Base-by-base conservation (phyloP, 1,140 invertebrate species). In the Nymphalis io region DNA sequence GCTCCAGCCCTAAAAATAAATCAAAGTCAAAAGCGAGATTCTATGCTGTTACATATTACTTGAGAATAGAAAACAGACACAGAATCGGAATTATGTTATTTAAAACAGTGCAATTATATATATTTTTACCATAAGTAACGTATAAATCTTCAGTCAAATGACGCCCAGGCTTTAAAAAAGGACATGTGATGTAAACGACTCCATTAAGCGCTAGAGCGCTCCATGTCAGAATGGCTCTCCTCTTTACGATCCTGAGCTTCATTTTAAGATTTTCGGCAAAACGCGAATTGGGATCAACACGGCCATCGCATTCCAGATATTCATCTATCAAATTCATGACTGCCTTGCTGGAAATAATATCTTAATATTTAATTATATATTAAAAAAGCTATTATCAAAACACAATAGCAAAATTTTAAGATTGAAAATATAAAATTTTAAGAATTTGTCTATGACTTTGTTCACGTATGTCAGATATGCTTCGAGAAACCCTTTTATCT, bases 211-310 rank as follows among this genome's bases (percentile, higher is more conserved):
- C 74, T 13, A 87, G 70, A 4, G 72, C 60, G 1, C 74, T 8
- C 86, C 86, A 87, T 57, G 80, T 83, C 1, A 73, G 66, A 0
- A 81, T 73, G 2, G 78, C 81, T 21, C 83, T 66, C 23, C 72
- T 79, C 61, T 86, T 86, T 0, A 87, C 78, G 0, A 57, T 40
- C n/a, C 75, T 76, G 3, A 88, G 61, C 6, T 70, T 74, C 13
- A 65, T 73, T 23, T 70, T 23, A 11, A 83, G 51, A 33, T 82
- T 82, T 8, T 11, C 61, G 2, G 60, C 63, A 60, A 80, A 81
- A 3, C 84, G 77, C 18, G 74, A 79, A 0, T 65, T 63, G 0
- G 75, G 69, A 0, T 59, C 39, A 13, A 83, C 62, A 15, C 51
- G 42, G 13, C 70, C 60, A 39, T 87, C 79, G 63, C 72, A 81